phyloP scores from a whole-genome alignment of 2,797 vertebrate species.

The Champsocephalus gunnari region DNA sequence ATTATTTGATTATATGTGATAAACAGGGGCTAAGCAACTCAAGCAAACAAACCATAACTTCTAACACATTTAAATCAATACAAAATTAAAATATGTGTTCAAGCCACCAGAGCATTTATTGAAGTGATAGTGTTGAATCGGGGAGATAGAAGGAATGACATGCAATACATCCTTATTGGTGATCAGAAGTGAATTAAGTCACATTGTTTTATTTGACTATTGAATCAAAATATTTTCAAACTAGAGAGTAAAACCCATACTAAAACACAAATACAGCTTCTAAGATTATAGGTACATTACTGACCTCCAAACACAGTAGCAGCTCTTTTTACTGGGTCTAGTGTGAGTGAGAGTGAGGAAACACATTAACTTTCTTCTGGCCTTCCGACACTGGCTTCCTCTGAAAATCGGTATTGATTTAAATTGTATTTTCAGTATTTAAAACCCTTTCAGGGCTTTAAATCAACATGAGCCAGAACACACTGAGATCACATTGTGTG shows the following conservation, averaged over 20 bases:
- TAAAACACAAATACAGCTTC: not conserved
- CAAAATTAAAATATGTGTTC: no score
- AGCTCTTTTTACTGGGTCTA: not conserved
- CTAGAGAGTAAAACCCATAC: not conserved
- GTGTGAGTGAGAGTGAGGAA: slow-evolving; percentile 16
- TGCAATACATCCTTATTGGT: not conserved
- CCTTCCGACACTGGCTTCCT: slow-evolving; percentile 29
- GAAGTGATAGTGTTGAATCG: no score
- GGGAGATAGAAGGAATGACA: no score
- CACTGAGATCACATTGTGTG: slow-evolving; percentile 36
- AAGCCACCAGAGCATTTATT: no score
- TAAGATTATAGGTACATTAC: no score
- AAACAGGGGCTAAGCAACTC: not conserved
- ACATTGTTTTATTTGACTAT: not conserved
- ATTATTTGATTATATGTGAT: slow-evolving; percentile 1
- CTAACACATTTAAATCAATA: not conserved
- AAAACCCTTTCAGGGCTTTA: slow-evolving; percentile 34
- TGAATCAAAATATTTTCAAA: not conserved
- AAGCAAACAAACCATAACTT: slow-evolving; percentile 1
- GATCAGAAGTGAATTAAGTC: not conserved
- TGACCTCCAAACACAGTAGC: not conserved
- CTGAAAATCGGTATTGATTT: slow-evolving; percentile 50
- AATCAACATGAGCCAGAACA: slow-evolving; percentile 43
- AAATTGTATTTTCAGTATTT: slow-evolving; percentile 36
- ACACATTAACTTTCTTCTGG: slow-evolving; percentile 37